Conservation (phyloP, 1,140 invertebrate species). For the Drosophila repletoides region DNA sequence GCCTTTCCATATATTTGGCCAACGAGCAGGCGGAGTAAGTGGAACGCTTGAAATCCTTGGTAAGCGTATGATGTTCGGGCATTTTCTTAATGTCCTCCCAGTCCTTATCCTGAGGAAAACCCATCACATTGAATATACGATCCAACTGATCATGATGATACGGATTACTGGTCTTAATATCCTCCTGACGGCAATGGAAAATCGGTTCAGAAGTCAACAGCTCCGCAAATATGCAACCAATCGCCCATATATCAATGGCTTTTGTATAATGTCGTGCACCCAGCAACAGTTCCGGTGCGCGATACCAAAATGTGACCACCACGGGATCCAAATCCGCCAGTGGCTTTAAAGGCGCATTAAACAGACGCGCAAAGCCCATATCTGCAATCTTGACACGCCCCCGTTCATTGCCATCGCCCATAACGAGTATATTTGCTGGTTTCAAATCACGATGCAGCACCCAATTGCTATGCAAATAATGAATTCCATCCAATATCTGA, state of each 20-base stretch:
- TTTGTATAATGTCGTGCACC: slow-evolving; percentile 99
- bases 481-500: slow-evolving; percentile 99
- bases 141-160: slow-evolving; percentile 99
- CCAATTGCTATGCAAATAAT: slow-evolving; percentile 99
- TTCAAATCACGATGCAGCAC: slow-evolving; percentile 99
- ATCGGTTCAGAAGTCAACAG: slow-evolving; percentile 98
- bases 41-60: slow-evolving; percentile 97
- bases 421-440: slow-evolving; percentile 99
- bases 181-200: slow-evolving; percentile 99
- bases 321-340: slow-evolving; percentile 99
- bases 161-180: slow-evolving; percentile 99
- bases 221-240: slow-evolving; percentile 99
- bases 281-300: slow-evolving; percentile 97
- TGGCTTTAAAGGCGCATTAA: slow-evolving; percentile 99
- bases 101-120: slow-evolving; percentile 98
- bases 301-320: slow-evolving; percentile 99
- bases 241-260: slow-evolving; percentile 99
- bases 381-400: slow-evolving; percentile 99
- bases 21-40: slow-evolving; percentile 98
- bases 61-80: slow-evolving; percentile 98
- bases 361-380: slow-evolving; percentile 99
- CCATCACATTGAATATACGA: slow-evolving; percentile 99
- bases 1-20: slow-evolving; percentile 99
- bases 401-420: slow-evolving; percentile 98
- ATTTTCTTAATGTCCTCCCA: slow-evolving; percentile 99